These are phyloP conservation scores for Thripadectes ignobilis DNA, from an alignment of 2,797 vertebrate species.

Conservation along the genomic window DNA sequence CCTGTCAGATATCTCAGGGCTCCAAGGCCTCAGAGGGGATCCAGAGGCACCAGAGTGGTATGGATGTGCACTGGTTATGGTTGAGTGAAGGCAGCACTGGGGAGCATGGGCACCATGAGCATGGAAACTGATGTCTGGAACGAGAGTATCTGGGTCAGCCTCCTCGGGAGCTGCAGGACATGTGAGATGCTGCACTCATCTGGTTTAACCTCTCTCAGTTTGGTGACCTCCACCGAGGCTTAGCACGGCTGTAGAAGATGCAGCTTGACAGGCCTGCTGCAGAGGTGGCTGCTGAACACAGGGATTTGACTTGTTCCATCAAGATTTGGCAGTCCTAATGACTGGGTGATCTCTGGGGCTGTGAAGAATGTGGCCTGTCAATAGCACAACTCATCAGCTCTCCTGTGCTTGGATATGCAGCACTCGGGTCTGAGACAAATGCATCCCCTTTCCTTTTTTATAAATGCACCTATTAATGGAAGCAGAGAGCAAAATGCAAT, in stretches of 20 bases:
- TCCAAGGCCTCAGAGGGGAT: not conserved
- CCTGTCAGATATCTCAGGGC: not conserved
- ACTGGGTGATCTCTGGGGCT: not conserved
- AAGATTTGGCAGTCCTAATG: not conserved
- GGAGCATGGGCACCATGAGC: not conserved
- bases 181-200: not conserved
- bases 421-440: not conserved
- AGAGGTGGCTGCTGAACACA: not conserved
- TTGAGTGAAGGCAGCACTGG: not conserved
- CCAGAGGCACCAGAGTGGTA: not conserved
- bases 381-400: not conserved
- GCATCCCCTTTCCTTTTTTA: not conserved
- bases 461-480: constrained; percentile 53
- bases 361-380: not conserved
- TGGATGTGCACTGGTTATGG: not conserved
- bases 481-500: constrained; percentile 37
- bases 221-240: not conserved
- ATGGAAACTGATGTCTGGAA: not conserved
- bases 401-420: not conserved
- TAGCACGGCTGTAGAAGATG: not conserved
- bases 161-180: not conserved
- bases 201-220: not conserved
- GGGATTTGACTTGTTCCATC: not conserved
- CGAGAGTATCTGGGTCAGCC: not conserved
- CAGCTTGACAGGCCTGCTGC: not conserved